Percentiles rank a stretch among this genome's conserved stretches.
phyloP scores from a whole-genome alignment of 2,113 vertebrate genomes.

The Eptesicus fuscus region DNA sequence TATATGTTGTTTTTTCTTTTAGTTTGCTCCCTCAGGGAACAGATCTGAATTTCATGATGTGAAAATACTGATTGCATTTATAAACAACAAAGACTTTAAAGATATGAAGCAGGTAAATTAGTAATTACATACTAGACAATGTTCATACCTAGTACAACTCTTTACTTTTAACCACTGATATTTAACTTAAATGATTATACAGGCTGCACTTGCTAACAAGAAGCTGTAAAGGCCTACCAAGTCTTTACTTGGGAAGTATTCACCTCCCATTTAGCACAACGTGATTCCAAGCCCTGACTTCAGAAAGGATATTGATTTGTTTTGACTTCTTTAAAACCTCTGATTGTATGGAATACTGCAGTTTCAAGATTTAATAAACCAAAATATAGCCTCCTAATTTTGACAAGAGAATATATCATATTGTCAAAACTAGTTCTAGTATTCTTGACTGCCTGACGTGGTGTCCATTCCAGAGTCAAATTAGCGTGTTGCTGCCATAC shows the following conservation, averaged over 20 bases:
- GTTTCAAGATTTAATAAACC: background rate
- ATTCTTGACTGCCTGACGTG: background rate
- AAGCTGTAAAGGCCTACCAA: background rate
- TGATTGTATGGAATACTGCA: background rate
- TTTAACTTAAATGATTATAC: constrained; percentile 15
- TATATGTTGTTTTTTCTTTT: constrained; percentile 56
- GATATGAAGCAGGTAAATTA: constrained; percentile 87
- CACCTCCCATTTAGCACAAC: background rate
- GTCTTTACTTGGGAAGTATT: background rate
- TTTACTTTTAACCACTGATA: background rate
- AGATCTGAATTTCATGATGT: constrained; percentile 84
- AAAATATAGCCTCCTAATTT: background rate
- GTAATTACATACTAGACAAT: background rate
- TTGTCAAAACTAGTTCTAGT: background rate
- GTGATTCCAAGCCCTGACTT: background rate
- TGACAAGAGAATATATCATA: background rate
- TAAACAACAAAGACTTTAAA: constrained; percentile 86
- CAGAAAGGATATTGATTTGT: background rate
- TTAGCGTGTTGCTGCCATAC: background rate
- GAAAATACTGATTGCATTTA: constrained; percentile 88
- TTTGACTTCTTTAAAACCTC: constrained; percentile 1
- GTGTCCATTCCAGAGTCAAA: background rate
- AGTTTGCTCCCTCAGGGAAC: constrained; percentile 86
- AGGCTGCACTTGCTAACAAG: background rate
- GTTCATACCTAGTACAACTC: constrained; percentile 11